phyloP scores from a whole-genome alignment of 2,797 vertebrate species.

The Setipinna tenuifilis region DNA sequence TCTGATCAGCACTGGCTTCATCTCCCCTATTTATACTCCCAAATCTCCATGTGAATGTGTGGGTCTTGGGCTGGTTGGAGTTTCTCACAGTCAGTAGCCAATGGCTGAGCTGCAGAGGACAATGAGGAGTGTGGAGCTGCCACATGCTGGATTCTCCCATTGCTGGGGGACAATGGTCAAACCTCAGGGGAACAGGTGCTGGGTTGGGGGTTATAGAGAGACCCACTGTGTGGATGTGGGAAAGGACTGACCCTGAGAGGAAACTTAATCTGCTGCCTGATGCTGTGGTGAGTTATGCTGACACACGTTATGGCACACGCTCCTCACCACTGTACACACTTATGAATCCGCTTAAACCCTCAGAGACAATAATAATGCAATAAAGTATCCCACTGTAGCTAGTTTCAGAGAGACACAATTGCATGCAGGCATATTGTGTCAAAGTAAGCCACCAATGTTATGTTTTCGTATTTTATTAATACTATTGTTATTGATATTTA shows the following conservation, averaged over 20 bases:
- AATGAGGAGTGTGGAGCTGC: conserved; percentile 56
- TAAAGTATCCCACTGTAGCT: too few relatives aligned
- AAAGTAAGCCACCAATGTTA: too few relatives aligned
- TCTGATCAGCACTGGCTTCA: conserved; percentile 60
- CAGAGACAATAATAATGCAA: too few relatives aligned
- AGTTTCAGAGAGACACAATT: not conserved
- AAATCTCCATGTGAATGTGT: conserved; percentile 80
- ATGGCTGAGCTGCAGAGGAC: conserved; percentile 70
- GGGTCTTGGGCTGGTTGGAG: conserved; percentile 71
- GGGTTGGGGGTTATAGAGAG: conserved; percentile 17
- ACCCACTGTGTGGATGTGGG: conserved; percentile 17
- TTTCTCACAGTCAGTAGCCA: conserved; percentile 89
- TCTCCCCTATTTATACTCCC: conserved; percentile 79
- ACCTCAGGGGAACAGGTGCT: conserved; percentile 46
- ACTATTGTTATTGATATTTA: too few relatives aligned
- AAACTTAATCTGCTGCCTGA: not conserved
- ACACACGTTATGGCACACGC: not conserved
- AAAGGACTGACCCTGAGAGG: conserved; percentile 8
- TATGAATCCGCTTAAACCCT: too few relatives aligned
- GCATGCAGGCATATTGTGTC: too few relatives aligned
- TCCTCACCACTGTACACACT: not conserved
- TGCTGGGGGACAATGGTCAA: conserved; percentile 48
- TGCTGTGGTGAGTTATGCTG: not conserved
- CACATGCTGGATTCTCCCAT: conserved; percentile 56
- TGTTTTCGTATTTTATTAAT: too few relatives aligned